Percentiles rank a stretch among this genome's conserved stretches.
These are phyloP conservation scores for Semnornis frantzii DNA, from an alignment of 2,113 vertebrate genomes.

Conservation along the genomic window DNA sequence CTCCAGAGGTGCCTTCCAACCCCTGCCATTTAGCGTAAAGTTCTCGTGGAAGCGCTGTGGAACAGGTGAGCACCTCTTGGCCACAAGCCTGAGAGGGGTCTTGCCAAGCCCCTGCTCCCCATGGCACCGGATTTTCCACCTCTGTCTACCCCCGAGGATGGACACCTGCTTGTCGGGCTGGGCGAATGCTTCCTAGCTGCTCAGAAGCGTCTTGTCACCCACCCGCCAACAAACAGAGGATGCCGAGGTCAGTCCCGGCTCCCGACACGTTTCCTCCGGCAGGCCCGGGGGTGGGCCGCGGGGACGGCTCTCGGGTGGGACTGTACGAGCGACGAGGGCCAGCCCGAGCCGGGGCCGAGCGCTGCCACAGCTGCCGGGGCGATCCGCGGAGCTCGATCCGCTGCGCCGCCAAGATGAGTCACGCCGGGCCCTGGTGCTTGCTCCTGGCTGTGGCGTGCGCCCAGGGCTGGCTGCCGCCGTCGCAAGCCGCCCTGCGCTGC, in stretches of 20 bases:
- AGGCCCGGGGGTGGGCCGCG: slow-evolving; percentile 29
- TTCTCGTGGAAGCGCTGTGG: fast-evolving
- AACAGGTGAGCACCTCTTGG: neutral
- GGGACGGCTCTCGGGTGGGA: neutral
- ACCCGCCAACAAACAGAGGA: slow-evolving; percentile 54
- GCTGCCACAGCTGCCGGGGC: neutral
- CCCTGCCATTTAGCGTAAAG: neutral
- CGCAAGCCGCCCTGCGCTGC: slow-evolving; percentile 42
- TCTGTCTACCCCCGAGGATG: neutral
- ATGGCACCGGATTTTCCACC: neutral
- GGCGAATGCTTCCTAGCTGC: neutral
- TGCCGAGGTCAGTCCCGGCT: slow-evolving; percentile 18
- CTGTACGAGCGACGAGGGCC: neutral
- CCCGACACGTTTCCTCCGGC: slow-evolving; percentile 63
- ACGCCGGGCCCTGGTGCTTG: slow-evolving; percentile 42
- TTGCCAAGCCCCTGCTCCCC: neutral
- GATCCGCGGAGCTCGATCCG: neutral
- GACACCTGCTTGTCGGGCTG: neutral
- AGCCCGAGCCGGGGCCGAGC: neutral
- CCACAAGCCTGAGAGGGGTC: neutral
- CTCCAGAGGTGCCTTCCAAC: no score
- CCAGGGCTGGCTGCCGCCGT: neutral
- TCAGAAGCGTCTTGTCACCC: neutral
- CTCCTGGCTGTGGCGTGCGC: slow-evolving; percentile 33
- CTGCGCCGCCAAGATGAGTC: slow-evolving; percentile 43